Conservation (phyloP, 2,113 vertebrate genomes). For the Caretta caretta region DNA sequence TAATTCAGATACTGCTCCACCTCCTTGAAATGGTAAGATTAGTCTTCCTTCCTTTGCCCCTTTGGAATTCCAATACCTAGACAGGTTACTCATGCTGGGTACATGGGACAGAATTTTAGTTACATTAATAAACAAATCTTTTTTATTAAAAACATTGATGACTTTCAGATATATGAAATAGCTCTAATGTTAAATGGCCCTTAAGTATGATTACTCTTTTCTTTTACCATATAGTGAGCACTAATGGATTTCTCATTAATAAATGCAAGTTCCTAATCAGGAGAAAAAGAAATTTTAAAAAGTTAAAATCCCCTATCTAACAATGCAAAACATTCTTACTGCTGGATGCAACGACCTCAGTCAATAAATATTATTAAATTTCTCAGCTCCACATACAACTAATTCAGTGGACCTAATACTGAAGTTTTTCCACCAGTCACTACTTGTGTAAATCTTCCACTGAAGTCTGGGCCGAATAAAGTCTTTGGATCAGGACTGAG, state of each 20-base stretch:
- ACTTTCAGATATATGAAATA: not conserved
- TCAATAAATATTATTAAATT: not conserved
- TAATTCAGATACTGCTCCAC: not conserved
- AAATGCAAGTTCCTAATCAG: not conserved
- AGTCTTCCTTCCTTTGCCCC: not conserved
- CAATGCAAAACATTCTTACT: not conserved
- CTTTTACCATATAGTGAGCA: not conserved
- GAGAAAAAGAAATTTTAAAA: no score
- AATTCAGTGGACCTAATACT: not conserved
- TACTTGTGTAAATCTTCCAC: not conserved
- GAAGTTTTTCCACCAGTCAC: not conserved
- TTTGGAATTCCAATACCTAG: accelerated
- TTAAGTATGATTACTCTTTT: not conserved
- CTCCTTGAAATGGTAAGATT: not conserved
- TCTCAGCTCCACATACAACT: not conserved
- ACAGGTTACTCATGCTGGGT: not conserved
- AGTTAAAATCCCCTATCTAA: not conserved
- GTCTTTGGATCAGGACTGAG: not conserved
- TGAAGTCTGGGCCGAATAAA: not conserved
- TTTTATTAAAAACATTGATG: not conserved
- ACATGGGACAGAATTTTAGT: not conserved
- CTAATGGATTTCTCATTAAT: not conserved
- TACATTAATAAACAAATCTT: not conserved
- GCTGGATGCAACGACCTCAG: not conserved
- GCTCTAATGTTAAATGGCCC: not conserved